A percentile compares a stretch with the other conserved stretches of the same genome.
phyloP scores from a whole-genome alignment of 1,140 invertebrate genomes.

The Andrena cerasifolii region DNA sequence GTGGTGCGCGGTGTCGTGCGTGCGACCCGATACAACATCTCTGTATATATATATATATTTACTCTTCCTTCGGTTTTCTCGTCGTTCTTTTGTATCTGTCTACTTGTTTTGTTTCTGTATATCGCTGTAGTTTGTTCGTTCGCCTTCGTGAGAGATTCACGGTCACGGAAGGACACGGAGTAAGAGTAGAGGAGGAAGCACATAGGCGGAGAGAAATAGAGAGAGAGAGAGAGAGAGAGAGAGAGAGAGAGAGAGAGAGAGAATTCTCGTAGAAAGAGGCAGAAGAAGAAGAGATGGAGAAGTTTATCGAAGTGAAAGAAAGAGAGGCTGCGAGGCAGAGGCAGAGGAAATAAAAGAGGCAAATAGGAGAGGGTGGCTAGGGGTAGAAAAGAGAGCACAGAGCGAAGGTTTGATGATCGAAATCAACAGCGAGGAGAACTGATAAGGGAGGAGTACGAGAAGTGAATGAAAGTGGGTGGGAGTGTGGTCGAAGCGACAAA shows the following conservation, averaged over 20 bases:
- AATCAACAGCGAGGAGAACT: neutral
- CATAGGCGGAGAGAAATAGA: conserved; percentile 25
- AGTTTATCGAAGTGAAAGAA: conserved; percentile 36
- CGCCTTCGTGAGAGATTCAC: conserved; percentile 48
- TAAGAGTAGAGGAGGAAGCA: conserved; percentile 44
- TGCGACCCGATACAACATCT: conserved; percentile 30
- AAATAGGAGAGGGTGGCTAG: neutral
- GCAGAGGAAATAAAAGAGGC: neutral
- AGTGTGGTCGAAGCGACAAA: neutral
- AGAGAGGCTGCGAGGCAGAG: conserved; percentile 16
- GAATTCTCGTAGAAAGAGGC: conserved; percentile 33
- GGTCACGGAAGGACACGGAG: conserved; percentile 43
- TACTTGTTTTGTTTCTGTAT: conserved; percentile 47
- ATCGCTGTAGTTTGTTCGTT: conserved; percentile 44
- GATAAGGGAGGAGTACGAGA: neutral
- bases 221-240: conserved; percentile 11
- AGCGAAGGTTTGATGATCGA: conserved; percentile 12
- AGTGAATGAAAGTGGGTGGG: neutral
- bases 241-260: conserved; percentile 3
- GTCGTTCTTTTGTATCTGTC: neutral
- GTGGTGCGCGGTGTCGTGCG: conserved; percentile 45
- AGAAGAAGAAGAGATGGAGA: conserved; percentile 43
- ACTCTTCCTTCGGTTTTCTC: neutral
- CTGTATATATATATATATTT: neutral
- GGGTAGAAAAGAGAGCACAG: conserved; percentile 31